A percentile compares a stretch with the other conserved stretches of the same genome.
Conservation (phyloP, 2,888 invertebrate species). For the Polymixis flavicincta region DNA sequence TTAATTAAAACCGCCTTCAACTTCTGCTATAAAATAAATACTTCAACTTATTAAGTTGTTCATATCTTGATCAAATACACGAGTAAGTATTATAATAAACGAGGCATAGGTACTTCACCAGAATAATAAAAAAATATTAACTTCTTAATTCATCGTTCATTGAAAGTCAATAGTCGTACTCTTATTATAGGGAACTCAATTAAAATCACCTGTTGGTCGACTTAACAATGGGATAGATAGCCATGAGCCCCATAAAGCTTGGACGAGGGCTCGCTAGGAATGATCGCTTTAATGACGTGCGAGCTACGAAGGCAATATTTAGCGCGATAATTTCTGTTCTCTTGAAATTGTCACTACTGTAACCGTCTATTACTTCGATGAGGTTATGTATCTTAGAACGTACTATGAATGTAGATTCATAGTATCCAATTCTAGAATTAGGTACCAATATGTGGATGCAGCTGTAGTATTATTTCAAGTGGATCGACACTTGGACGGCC, state of each 20-base stretch:
- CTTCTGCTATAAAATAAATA: constrained; percentile 12
- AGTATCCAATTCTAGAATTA: background rate
- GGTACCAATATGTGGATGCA: background rate
- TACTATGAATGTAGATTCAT: background rate
- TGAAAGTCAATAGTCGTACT: constrained; percentile 61
- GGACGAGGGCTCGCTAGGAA: constrained; percentile 74
- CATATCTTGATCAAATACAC: constrained; percentile 18
- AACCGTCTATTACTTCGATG: background rate
- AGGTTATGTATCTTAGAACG: background rate
- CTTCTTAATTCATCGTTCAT: constrained; percentile 66
- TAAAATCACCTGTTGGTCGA: constrained; percentile 78
- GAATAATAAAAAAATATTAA: constrained; percentile 62
- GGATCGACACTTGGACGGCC: background rate
- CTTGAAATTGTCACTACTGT: constrained; percentile 21
- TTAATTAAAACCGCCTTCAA: constrained; percentile 10
- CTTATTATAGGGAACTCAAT: constrained; percentile 76
- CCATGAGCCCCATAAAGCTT: constrained; percentile 76
- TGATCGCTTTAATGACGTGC: constrained; percentile 83
- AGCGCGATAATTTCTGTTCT: constrained; percentile 35
- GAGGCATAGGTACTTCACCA: constrained; percentile 4
- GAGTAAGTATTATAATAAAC: constrained; percentile 18
- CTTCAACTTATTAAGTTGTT: constrained; percentile 1
- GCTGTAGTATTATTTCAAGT: background rate
- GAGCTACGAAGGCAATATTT: constrained; percentile 60
- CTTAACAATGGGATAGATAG: constrained; percentile 79